These are phyloP conservation scores for Ectobius pallidus DNA, from an alignment of 2,888 invertebrate species.

Conservation along the genomic window DNA sequence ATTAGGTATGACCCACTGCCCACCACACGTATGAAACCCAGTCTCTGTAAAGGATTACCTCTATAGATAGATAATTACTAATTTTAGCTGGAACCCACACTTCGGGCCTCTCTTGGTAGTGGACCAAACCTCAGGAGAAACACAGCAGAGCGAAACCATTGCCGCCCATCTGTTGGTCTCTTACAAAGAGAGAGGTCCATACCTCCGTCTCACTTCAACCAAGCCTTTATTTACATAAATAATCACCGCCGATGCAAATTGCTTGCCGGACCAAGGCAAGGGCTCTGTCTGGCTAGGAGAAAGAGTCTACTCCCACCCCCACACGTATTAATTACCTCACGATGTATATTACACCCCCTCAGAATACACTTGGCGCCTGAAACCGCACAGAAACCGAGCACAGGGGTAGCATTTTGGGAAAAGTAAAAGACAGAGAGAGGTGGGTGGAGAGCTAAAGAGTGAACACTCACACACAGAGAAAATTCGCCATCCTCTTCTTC, in stretches of 20 bases:
- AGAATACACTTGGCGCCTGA: constrained; percentile 30
- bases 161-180: no score
- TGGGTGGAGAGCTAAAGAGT: constrained; percentile 20
- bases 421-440: no score
- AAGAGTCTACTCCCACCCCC: constrained; percentile 39
- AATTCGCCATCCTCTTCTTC: constrained; percentile 22
- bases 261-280: constrained; percentile 27
- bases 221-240: constrained; percentile 55
- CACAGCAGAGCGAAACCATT: constrained; percentile 5
- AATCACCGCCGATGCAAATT: constrained; percentile 57
- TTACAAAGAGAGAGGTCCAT: constrained; percentile 47
- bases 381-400: constrained; percentile 27
- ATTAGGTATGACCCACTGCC: not conserved
- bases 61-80: constrained; percentile 54
- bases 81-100: constrained; percentile 48
- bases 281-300: constrained; percentile 13
- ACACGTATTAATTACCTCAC: constrained; percentile 57
- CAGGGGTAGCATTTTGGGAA: constrained; percentile 16
- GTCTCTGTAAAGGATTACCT: constrained; percentile 27
- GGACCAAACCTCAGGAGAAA: constrained; percentile 2
- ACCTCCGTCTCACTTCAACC: constrained; percentile 36
- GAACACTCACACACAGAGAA: constrained; percentile 23
- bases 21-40: constrained; percentile 5
- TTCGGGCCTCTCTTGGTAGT: not conserved
- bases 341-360: constrained; percentile 50